phyloP scores from a whole-genome alignment of 1,140 invertebrate genomes.

The Archivesica marissinica region DNA sequence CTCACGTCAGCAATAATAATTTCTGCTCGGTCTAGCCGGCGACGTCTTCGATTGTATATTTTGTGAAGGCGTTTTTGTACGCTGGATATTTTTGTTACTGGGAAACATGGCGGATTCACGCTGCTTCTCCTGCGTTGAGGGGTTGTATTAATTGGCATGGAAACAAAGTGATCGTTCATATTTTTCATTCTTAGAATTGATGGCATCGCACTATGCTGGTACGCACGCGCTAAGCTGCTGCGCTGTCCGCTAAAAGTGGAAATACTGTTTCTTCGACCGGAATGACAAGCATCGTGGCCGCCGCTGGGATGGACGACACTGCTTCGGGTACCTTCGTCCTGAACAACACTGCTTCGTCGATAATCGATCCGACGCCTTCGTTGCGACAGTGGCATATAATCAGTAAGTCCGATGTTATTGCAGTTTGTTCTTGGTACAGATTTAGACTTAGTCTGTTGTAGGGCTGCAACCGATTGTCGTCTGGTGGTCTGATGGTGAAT shows the following conservation, averaged over 20 bases:
- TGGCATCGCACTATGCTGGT: conserved; percentile 27
- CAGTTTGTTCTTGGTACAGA: not conserved
- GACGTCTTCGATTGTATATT: conserved; percentile 9
- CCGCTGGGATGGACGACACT: not conserved
- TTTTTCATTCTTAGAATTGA: not conserved
- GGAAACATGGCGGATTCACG: conserved; percentile 48
- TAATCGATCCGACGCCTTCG: not conserved
- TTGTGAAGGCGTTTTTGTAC: conserved; percentile 40
- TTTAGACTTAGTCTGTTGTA: conserved; percentile 27
- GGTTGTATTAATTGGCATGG: not conserved
- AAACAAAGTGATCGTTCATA: not conserved
- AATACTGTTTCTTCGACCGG: not conserved
- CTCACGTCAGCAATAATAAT: conserved; percentile 35
- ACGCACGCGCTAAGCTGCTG: conserved; percentile 22
- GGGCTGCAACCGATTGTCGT: not conserved
- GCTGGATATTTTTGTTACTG: conserved; percentile 37
- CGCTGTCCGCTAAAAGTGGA: not conserved
- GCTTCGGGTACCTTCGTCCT: not conserved
- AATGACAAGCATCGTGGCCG: not conserved
- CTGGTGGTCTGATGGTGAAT: not conserved
- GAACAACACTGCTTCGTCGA: conserved; percentile 6
- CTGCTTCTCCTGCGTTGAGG: conserved; percentile 19
- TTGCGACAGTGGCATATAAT: not conserved
- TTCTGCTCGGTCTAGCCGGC: conserved; percentile 14
- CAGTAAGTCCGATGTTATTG: not conserved